Base-by-base conservation (phyloP, 2,888 invertebrate genomes). In the Aporophyla nigra region DNA sequence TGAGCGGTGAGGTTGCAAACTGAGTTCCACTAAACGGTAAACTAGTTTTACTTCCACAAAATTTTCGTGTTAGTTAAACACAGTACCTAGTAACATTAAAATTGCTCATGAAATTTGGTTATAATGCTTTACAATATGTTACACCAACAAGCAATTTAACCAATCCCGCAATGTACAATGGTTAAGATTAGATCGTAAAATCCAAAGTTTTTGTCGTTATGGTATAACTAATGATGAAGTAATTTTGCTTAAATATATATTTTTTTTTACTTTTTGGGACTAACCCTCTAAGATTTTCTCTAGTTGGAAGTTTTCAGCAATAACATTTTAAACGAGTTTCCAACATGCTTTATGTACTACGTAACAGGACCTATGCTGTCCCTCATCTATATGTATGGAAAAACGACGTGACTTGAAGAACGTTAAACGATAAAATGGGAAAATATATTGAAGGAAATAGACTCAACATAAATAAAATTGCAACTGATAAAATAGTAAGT, bases 361-460 rank as follows among this genome's bases (percentile, higher is more conserved):
- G 58, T 61, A 73, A 76, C 53, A 62, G 19, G 10, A 75, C 51
- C 51, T 85, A 43, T 66, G 49, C 56, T 71, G 46, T 54, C 61
- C 74, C 79, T 86, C 78, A 82, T 88, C 71, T 76, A 72, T 86
- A 88, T 88, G 84, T 85, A 88, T 88, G 69, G 79, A 81, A 88
- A 82, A 76, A 67, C 71, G 71, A 86, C 82, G 85, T 83, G 85
- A 86, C 85, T 71, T 74, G 82, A 85, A 85, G 70, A 59, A 69
- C 61, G 58, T 76, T 79, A 65, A 74, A 70, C 74, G 74, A 74
- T 72, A 67, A 70, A 86, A 82, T 66, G 19, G 63, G 16, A 74
- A 68, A 46, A 74, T 59, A 54, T 62, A 69, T 67, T 58, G 59
- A 74, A 81, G 58, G 62, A 78, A 71, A 78, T 72, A 40, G 40